phyloP scores from a whole-genome alignment of 2,797 vertebrate species.

The Amphiprion clarkii region DNA sequence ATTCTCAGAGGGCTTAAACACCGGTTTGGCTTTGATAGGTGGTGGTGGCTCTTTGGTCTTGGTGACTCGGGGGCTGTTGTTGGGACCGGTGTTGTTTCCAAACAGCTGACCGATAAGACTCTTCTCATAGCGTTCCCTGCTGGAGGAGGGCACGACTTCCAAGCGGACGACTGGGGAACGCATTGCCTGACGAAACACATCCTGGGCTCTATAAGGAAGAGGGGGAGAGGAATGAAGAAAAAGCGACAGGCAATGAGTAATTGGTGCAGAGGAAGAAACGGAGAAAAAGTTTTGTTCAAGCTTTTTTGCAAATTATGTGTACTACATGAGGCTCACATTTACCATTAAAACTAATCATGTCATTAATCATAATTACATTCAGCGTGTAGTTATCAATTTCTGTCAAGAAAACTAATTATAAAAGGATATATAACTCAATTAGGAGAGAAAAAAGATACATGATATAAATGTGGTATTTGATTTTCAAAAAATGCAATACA shows the following conservation, averaged over 20 bases:
- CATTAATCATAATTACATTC: conserved; percentile 44
- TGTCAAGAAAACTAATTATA: conserved; percentile 33
- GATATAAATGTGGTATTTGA: conserved; percentile 6
- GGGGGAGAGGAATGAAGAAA: background rate
- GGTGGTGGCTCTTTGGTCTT: conserved; percentile 87
- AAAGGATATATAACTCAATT: conserved; percentile 38
- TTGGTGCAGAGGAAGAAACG: background rate
- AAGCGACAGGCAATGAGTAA: background rate
- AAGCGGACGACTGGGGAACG: conserved; percentile 86
- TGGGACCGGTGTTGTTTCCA: conserved; percentile 63
- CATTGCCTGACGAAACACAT: conserved; percentile 96
- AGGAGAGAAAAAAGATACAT: conserved; percentile 24
- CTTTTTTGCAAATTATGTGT: background rate
- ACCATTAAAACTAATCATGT: conserved; percentile 40
- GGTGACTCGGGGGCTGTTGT: conserved; percentile 76
- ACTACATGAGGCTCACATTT: background rate
- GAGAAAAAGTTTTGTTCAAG: conserved; percentile 6
- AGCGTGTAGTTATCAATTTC: conserved; percentile 32
- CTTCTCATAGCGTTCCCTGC: conserved; percentile 92
- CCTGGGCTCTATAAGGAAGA: conserved; percentile 85
- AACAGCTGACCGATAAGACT: conserved; percentile 89
- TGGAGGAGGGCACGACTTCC: conserved; percentile 89
- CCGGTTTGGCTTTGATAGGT: conserved; percentile 86
- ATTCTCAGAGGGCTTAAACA: conserved; percentile 72
- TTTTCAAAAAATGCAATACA: conserved; percentile 3